phyloP scores from a whole-genome alignment of 2,113 vertebrate species.

The Crotophaga sulcirostris region DNA sequence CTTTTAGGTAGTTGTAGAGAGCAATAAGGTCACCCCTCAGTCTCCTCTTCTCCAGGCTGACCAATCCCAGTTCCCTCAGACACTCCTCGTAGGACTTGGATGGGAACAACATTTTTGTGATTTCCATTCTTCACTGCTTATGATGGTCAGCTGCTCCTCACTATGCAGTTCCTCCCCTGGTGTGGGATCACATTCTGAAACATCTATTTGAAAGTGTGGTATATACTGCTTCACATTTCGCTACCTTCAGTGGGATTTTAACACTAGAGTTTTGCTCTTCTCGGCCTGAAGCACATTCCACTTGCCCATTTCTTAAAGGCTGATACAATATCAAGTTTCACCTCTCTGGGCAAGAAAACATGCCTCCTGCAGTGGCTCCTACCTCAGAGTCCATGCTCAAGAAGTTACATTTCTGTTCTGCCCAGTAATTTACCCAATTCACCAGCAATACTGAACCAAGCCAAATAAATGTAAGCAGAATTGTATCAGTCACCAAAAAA shows the following conservation, averaged over 20 bases:
- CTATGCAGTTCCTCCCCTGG: background rate
- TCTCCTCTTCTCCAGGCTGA: no score
- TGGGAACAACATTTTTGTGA: background rate
- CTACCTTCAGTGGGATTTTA: background rate
- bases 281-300: background rate
- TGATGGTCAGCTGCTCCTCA: background rate
- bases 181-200: background rate
- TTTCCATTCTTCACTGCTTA: background rate
- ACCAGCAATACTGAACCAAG: background rate
- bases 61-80: no score
- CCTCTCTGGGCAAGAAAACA: background rate
- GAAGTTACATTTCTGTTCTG: background rate
- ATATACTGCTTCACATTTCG: background rate
- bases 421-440: background rate
- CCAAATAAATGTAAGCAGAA: background rate
- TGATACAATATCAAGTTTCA: background rate
- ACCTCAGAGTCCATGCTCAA: background rate
- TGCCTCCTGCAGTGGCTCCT: background rate
- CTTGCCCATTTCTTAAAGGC: background rate
- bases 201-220: background rate
- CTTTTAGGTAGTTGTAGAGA: no score
- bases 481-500: background rate
- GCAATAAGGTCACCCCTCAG: no score
- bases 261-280: background rate
- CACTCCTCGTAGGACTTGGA: background rate